Evolutionary conservation across 2,113 vertebrate genomes (phyloP), one percentile per base, ranked within the genome.

Genomic region (Ranitomeya imitator): DNA sequence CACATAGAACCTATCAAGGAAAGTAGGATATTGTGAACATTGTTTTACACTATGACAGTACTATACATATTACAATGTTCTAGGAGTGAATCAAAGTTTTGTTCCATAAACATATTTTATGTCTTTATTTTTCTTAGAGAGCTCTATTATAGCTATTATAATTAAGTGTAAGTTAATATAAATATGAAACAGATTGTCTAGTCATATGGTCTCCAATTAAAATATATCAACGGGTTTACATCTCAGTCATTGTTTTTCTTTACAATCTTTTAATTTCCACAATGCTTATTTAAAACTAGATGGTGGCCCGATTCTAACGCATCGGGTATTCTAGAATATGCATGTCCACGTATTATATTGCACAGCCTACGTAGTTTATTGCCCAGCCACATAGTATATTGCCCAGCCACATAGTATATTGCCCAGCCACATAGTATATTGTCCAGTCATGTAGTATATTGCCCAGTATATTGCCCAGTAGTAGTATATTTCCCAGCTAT

Each of bases 181-280:
- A 71, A 31, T 71, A 2, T 31, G 13, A 71, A 31, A 71, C 69
- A 71, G 69, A 71, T 71, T 71, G 26, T n/a, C 8, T 69, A 69
- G 65, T 69, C 65, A 69, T 69, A 69, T 69, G 65, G 65, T 69
- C 65, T n/a, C 65, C 65, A 69, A 69, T 69, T 69, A 69, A 69
- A 31, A 31, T 31, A 31, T 71, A 14, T 71, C 11, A 31, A 12
- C 26, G 14, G 21, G 23, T 71, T 31, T 31, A 71, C 26, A 31
- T 31, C 26, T 31, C 23, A 71, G 26, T 12, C 13, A 71, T 71
- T 31, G 26, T 71, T 71, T 71, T 71, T 71, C n/a, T 71, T 71
- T 31, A 13, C 23, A 71, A 31, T 71, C 31, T 63, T 63, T 21
- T 65, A n/a, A 65, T n/a, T 65, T 65, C 18, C 69, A 71, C 5